Base-by-base conservation (phyloP, 2,113 vertebrate species). In the Pedionomus torquatus region DNA sequence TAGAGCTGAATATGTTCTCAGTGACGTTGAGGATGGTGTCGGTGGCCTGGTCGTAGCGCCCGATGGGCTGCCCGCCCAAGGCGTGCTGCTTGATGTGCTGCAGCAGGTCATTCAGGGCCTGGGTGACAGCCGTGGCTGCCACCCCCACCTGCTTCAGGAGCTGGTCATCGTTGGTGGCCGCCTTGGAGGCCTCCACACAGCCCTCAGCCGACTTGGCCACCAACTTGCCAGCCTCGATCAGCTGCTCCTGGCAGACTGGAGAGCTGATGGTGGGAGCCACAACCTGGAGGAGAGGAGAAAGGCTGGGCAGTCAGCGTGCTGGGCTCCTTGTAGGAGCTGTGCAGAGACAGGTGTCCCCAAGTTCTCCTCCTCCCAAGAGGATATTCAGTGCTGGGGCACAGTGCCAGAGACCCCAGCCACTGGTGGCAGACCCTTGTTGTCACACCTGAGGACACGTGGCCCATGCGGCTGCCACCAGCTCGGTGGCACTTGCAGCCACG, bases 201-300 rank as follows among this genome's bases (percentile, higher is more conserved):
- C 99, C 98, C 87, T 99, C 99, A 7, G 99, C 99, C 0, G 99
- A 99, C 91, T 99, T 99, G 83, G 99, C 99, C 81, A 99, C 99
- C 84, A 99, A 98, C 93, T 99, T 99, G 37, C 99, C 98, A 0
- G 99, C 99, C 89, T 99, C 99, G 0, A 99, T 98, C 87, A 99
- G 98, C 97, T 99, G 99, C 83, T 99, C 99, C 97, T 99, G 99
- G 95, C 99, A 99, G 63, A 99, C 99, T 0, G 99, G 99, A 3
- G 99, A 99, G 95, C 99, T 99, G 96, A 99, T 99, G 30, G 99
- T 99, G 51, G 99, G 99, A 44, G 99, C 99, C 84, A 99, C 99
- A 75, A 99, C 99, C 99, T 99, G 69, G 60, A 87, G 87, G 49
- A 44, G 11, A 87, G 24, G 46, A 89, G 23, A 52, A 81, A 75